Percentiles rank a stretch among this genome's conserved stretches.
phyloP scores from a whole-genome alignment of 1,140 invertebrate genomes.

The Drosophila pseudoananassae region DNA sequence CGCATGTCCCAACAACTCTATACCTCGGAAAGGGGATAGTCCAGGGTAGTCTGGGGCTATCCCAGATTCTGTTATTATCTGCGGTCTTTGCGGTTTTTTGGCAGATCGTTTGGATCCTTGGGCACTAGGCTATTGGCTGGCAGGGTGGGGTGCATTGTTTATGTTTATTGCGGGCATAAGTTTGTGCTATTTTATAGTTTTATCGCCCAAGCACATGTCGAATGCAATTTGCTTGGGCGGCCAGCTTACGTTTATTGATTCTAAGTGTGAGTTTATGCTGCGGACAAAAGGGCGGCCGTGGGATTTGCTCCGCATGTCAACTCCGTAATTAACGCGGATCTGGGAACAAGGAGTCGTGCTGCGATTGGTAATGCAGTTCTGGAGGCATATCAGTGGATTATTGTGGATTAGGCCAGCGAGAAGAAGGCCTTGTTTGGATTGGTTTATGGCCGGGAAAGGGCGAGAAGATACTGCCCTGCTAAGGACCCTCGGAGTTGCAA shows the following conservation, averaged over 20 bases:
- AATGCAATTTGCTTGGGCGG: conserved; percentile 61
- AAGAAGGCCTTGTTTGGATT: conserved; percentile 28
- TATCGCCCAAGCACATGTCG: conserved; percentile 66
- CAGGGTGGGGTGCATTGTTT: conserved; percentile 46
- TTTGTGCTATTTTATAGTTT: conserved; percentile 81
- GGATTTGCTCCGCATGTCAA: conserved; percentile 69
- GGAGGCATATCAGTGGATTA: conserved; percentile 56
- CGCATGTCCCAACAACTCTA: conserved; percentile 77
- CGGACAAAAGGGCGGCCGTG: conserved; percentile 36
- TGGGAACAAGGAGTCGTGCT: conserved; percentile 48
- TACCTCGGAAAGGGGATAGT: conserved; percentile 19
- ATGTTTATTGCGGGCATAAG: conserved; percentile 75
- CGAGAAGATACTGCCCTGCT: conserved; percentile 9
- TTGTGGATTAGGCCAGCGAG: conserved; percentile 40
- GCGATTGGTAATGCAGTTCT: conserved; percentile 45
- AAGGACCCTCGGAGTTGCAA: conserved; percentile 21
- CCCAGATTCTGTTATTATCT: conserved; percentile 4
- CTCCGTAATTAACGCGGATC: conserved; percentile 66
- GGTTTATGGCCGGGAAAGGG: conserved; percentile 33
- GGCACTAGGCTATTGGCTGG: no score
- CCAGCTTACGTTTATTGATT: conserved; percentile 78
- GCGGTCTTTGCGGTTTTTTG: conserved; percentile 40
- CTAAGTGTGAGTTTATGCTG: conserved; percentile 79
- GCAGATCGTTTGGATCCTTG: conserved; percentile 35
- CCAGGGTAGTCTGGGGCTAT: neutral